A percentile compares a stretch with the other conserved stretches of the same genome.
These are phyloP conservation scores for Anas bahamensis DNA, from an alignment of 2,797 vertebrate genomes.

Conservation along the genomic window DNA sequence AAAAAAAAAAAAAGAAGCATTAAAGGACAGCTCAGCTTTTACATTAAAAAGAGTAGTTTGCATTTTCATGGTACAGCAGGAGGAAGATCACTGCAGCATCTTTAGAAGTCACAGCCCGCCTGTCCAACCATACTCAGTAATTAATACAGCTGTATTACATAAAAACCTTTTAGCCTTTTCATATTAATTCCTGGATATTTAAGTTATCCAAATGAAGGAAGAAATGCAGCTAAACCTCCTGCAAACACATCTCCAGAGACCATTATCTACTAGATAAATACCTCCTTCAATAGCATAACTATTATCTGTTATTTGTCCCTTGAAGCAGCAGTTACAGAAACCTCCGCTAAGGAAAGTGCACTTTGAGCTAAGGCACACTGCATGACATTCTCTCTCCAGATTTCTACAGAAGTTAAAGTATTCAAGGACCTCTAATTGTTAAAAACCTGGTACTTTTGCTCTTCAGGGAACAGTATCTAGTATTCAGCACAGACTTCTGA, in stretches of 20 bases:
- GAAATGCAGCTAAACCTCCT: background rate
- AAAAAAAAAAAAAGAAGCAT: background rate
- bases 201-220: background rate
- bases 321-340: background rate
- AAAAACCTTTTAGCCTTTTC: background rate
- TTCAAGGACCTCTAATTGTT: background rate
- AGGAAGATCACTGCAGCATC: background rate
- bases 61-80: background rate
- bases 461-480: background rate
- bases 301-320: background rate
- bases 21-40: background rate
- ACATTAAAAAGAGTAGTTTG: background rate
- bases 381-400: background rate
- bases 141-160: background rate
- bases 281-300: background rate
- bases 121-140: background rate
- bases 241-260: background rate
- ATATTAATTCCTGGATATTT: background rate
- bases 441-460: background rate
- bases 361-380: background rate
- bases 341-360: background rate
- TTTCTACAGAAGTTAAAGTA: background rate
- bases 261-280: conserved; percentile 23
- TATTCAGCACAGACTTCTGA: background rate
- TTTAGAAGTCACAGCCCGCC: background rate